phyloP scores from a whole-genome alignment of 2,888 invertebrate species.

The Agonopterix alstromeriana region DNA sequence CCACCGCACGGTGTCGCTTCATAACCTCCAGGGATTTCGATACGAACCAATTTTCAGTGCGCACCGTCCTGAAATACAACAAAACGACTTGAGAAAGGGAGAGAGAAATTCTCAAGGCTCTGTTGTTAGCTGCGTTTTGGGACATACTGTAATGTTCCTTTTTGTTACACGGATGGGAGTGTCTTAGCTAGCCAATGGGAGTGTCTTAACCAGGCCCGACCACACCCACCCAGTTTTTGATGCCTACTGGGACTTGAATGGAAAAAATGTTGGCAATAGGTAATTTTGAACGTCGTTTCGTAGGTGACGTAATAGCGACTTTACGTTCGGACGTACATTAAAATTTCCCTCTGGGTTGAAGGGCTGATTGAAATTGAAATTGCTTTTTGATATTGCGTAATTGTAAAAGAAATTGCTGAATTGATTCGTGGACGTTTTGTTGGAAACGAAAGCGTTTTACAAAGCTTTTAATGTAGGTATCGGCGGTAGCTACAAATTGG shows the following conservation, averaged over 20 bases:
- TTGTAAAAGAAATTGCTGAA: constrained; percentile 3
- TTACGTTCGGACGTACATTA: constrained; percentile 38
- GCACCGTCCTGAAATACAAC: constrained; percentile 66
- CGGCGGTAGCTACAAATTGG: too few species aligned
- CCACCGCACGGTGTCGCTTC: constrained; percentile 44
- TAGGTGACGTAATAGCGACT: constrained; percentile 64
- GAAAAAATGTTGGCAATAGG: constrained; percentile 67
- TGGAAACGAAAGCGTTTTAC: background rate
- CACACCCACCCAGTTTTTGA: constrained; percentile 67
- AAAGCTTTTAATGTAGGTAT: too few species aligned
- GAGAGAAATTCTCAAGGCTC: constrained; percentile 71
- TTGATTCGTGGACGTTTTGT: too few species aligned
- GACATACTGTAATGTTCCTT: constrained; percentile 51
- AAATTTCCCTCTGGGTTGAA: constrained; percentile 14
- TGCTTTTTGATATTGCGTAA: constrained; percentile 11
- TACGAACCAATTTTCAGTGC: constrained; percentile 52
- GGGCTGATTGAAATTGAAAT: constrained; percentile 32
- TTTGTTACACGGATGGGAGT: constrained; percentile 60
- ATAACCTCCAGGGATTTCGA: constrained; percentile 41
- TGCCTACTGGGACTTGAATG: constrained; percentile 72
- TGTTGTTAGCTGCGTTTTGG: constrained; percentile 35
- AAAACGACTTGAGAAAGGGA: constrained; percentile 60
- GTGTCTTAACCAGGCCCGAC: constrained; percentile 36
- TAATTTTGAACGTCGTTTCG: constrained; percentile 66
- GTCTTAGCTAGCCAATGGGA: constrained; percentile 56